Evolutionary conservation across 2,797 vertebrate species (phyloP).

Genomic region (Toxotes lorentzi): DNA sequence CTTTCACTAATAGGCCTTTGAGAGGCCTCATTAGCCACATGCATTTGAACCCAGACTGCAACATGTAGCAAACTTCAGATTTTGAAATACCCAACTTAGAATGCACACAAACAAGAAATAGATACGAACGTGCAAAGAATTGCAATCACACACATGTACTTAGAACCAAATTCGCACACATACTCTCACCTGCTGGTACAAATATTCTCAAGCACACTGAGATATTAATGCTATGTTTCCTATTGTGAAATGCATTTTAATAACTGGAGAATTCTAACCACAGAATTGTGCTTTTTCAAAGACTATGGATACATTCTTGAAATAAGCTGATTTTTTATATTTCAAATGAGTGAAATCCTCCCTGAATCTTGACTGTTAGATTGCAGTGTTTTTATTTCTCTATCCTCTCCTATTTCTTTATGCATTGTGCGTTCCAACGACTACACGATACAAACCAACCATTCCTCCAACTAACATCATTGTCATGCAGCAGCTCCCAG

Average conservation of each 20-base stretch:
- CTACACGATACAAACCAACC: constrained; percentile 59
- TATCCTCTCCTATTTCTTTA: constrained; percentile 44
- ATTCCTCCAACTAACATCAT: constrained; percentile 65
- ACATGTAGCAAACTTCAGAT: constrained; percentile 20
- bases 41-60: constrained; percentile 43
- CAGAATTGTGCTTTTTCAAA: background rate
- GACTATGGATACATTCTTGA: background rate
- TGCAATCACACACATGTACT: constrained; percentile 9
- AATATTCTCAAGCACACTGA: constrained; percentile 13
- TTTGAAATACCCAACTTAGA: constrained; percentile 26
- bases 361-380: constrained; percentile 24
- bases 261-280: background rate
- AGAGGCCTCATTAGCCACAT: constrained; percentile 63
- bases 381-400: constrained; percentile 30
- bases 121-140: constrained; percentile 15
- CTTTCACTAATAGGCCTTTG: constrained; percentile 60
- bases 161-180: background rate
- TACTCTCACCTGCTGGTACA: background rate
- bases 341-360: constrained; percentile 6
- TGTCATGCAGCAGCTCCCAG: constrained; percentile 74
- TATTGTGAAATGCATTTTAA: background rate
- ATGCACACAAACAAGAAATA: constrained; percentile 28
- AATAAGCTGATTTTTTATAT: background rate
- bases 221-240: background rate
- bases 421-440: constrained; percentile 37